phyloP scores from a whole-genome alignment of 2,113 vertebrate genomes.

The Ptyas mucosa region DNA sequence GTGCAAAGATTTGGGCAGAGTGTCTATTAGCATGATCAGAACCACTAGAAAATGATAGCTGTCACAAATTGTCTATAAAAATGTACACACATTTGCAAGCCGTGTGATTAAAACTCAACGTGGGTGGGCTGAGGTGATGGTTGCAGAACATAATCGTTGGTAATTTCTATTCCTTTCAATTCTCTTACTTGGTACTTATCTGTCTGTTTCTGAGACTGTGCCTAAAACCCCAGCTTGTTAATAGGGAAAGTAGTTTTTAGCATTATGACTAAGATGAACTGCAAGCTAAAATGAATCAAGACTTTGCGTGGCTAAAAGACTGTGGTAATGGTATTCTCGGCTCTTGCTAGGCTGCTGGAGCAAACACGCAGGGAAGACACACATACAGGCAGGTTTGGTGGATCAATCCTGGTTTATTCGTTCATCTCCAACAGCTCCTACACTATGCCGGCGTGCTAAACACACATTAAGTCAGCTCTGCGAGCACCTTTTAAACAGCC shows the following conservation, averaged over 20 bases:
- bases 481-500: too few species aligned
- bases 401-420: too few species aligned
- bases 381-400: too few species aligned
- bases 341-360: too few species aligned
- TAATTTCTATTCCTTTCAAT: background rate
- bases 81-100: background rate
- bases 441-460: too few species aligned
- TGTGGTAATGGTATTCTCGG: background rate
- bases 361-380: too few species aligned
- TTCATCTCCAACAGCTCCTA: too few species aligned
- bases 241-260: constrained; percentile 6
- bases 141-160: background rate
- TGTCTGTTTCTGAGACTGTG: background rate
- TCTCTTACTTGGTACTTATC: background rate
- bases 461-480: too few species aligned
- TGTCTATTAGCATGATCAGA: background rate
- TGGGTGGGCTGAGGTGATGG: background rate
- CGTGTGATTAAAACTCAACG: background rate
- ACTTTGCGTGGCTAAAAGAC: constrained; percentile 23
- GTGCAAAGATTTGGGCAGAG: background rate
- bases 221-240: constrained; percentile 5
- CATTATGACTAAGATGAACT: background rate
- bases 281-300: background rate
- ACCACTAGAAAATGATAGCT: background rate
- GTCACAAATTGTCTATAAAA: background rate